Evolutionary conservation across 35 echinoderm and acorn worm genomes (phyloP), one percentile per base, ranked within the genome.

Genomic region (Strongylocentrotus purpuratus): DNA sequence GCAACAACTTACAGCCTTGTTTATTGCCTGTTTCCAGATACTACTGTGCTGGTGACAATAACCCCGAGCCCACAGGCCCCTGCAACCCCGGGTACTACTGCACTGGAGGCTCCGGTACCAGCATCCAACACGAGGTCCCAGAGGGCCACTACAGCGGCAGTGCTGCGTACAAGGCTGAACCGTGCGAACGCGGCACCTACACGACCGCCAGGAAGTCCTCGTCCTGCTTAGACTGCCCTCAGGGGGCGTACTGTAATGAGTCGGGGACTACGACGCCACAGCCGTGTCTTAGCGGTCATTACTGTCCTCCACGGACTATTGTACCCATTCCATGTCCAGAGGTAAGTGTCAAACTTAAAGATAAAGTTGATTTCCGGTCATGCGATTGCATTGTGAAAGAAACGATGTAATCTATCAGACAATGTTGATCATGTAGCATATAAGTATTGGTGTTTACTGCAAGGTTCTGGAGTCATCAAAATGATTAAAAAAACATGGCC

Each of bases 31-130:
- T 86, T 33, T 59, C 61, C 48, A 99, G 98, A 25, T 97, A 99
- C 47, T 99, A 98, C 95, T 99, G 98, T 98, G 98, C 98, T 92
- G 98, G 98, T 71, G 98, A 99, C 61, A 99, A 99, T 61, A 99
- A 99, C 91, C 98, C 98, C 65, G 98, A 95, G 52, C 98, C 98
- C 15, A 99, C 98, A 7, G 98, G 98, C 31, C 96, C 96, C 5
- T 99, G 98, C 94, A 97, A 98, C 47, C 94, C 94, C 4, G 98
- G 98, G 5, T 99, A 98, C 90, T 99, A 95, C 97, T 99, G 98
- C 87, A 97, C 97, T 3, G 98, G 98, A n/a, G 98, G 98, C 4
- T 46, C 98, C 7, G 98, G 97, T 4, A 99, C 98, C 10, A 95
- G 96, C 7, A 99, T 96, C 13, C 98, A 99, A 48, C 59, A 95